Evolutionary conservation across 1,140 invertebrate genomes (phyloP).

Genomic region (Popillia japonica): DNA sequence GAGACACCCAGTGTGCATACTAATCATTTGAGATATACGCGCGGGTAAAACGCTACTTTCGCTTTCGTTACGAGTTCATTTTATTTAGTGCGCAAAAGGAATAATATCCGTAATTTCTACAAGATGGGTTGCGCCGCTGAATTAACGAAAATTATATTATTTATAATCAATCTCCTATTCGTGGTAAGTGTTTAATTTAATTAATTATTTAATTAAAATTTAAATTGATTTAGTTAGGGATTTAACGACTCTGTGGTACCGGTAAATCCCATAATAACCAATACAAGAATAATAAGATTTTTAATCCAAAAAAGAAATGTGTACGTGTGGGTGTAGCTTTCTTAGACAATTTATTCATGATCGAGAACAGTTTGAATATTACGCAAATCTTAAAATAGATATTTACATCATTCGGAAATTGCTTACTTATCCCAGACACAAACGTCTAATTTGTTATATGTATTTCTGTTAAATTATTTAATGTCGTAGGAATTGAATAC

Average conservation of each 20-base stretch:
- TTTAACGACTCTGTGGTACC: background rate
- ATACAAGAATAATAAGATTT: too few species aligned
- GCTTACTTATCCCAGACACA: too few species aligned
- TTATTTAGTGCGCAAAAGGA: background rate
- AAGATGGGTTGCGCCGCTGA: constrained; percentile 31
- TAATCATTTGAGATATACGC: background rate
- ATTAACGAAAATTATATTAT: background rate
- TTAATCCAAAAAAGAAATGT: background rate
- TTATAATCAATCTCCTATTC: background rate
- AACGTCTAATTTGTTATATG: too few species aligned
- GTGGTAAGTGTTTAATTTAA: constrained; percentile 7
- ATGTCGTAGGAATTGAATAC: too few species aligned
- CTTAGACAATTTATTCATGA: background rate
- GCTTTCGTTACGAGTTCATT: background rate
- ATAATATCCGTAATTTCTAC: background rate
- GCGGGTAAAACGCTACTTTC: background rate
- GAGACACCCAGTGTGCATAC: background rate
- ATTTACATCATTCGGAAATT: background rate
- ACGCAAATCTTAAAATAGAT: constrained; percentile 11
- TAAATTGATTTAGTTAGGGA: background rate
- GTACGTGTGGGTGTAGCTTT: background rate
- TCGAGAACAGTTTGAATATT: background rate
- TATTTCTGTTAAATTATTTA: too few species aligned
- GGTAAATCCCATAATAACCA: background rate
- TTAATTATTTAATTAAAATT: background rate